These are phyloP conservation scores for Chloebia gouldiae DNA, from an alignment of 2,113 vertebrate species.

Conservation along the genomic window DNA sequence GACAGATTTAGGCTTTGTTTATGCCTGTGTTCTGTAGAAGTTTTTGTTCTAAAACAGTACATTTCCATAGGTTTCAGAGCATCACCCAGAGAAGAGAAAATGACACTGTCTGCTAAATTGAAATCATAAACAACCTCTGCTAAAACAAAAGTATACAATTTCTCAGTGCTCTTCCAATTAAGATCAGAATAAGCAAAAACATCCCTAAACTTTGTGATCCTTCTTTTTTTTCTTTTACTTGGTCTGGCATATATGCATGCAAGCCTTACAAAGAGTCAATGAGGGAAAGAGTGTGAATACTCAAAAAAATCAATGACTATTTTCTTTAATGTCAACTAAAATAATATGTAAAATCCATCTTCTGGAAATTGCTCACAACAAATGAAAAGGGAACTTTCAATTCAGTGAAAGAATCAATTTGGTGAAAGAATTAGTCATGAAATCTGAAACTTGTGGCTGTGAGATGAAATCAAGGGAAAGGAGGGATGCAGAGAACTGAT, in stretches of 20 bases:
- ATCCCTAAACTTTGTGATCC: accelerated
- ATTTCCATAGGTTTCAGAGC: background rate
- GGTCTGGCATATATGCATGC: background rate
- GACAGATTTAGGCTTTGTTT: slow-evolving; percentile 20
- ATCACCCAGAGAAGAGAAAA: background rate
- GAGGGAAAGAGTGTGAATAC: background rate
- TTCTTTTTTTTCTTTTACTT: background rate
- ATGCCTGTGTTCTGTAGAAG: background rate
- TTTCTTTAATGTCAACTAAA: background rate
- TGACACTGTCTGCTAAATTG: background rate
- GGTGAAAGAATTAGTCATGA: background rate
- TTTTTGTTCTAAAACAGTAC: background rate
- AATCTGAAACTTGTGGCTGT: background rate
- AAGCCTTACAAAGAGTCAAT: background rate
- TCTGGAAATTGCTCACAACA: background rate
- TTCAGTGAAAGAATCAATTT: background rate
- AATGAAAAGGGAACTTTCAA: background rate
- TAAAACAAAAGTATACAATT: background rate
- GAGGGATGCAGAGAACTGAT: background rate
- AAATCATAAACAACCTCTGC: background rate
- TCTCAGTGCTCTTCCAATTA: background rate
- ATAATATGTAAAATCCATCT: background rate
- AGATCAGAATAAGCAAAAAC: background rate
- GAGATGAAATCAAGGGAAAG: background rate
- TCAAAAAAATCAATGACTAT: background rate